Evolutionary conservation across 2,888 invertebrate genomes (phyloP), one percentile per base, ranked within the genome.

Genomic region (Nomada flava): DNA sequence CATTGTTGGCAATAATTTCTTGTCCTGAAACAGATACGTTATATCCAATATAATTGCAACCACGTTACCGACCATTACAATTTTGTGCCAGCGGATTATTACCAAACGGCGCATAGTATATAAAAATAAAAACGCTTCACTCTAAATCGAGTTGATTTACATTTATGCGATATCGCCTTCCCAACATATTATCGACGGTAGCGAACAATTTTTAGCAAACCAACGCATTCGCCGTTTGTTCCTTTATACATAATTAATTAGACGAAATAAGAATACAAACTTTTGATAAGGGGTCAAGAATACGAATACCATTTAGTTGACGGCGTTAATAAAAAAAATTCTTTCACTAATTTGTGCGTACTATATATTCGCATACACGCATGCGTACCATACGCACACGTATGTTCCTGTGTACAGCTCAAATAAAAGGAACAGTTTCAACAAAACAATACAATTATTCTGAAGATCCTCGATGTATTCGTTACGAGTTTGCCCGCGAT

Each of bases 1-100:
- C 93, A 93, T 93, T 81, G 81, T 92, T 89, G 77, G 67, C 67
- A 80, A 72, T 77, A 79, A 79, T 83, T 71, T 80, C 50, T 75
- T 82, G 72, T 76, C 75, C 88, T 88, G 87, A n/a, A 88, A 88
- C 79, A 84, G 36, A 88, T 71, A 78, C 50, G 23, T 62, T 11
- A 65, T 13, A 59, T 26, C 10, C 23, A 78, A 55, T 26, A 44
- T 13, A 42, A 18, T 53, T 18, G 18, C 26, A 75, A 18, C 10
- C 23, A 23, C 23, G 42, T 52, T 42, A 63, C 23, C 15, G 26
- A 23, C 23, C 44, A 20, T 2, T 10, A 9, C 42, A 7, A 68
- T 44, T 29, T 60, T 60, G 26, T 29, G 13, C 50, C 3, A 26
- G 42, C 42, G 44, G 64, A 52, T 50, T 26, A 71, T 57, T 50